A percentile compares a stretch with the other conserved stretches of the same genome.
These are phyloP conservation scores for Criorhina ranunculi DNA, from an alignment of 2,888 invertebrate species.

Conservation along the genomic window DNA sequence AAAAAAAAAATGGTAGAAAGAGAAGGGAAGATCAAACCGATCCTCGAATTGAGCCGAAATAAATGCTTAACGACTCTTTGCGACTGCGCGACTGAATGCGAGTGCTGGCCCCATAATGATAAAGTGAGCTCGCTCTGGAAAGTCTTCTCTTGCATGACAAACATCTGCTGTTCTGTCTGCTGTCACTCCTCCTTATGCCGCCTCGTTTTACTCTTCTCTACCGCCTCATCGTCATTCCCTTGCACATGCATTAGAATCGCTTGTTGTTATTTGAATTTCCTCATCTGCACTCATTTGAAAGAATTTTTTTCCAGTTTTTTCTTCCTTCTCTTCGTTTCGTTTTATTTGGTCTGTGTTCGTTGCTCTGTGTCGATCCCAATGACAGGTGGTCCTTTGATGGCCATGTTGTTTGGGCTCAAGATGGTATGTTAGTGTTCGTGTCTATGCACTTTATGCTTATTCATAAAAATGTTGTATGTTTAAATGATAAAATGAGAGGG, in stretches of 20 bases:
- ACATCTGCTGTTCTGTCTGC: slow-evolving; percentile 75
- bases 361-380: slow-evolving; percentile 70
- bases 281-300: slow-evolving; percentile 75
- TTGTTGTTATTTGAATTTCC: slow-evolving; percentile 71
- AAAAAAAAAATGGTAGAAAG: slow-evolving; percentile 14
- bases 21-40: slow-evolving; percentile 41
- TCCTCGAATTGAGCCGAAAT: slow-evolving; percentile 59
- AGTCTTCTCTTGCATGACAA: slow-evolving; percentile 76
- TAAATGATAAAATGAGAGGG: slow-evolving; percentile 61
- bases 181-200: slow-evolving; percentile 47
- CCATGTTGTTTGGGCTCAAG: slow-evolving; percentile 67
- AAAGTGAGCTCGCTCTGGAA: slow-evolving; percentile 44
- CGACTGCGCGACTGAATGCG: slow-evolving; percentile 50
- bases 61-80: slow-evolving; percentile 51
- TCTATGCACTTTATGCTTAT: slow-evolving; percentile 73
- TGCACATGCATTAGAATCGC: slow-evolving; percentile 68
- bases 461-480: slow-evolving; percentile 65
- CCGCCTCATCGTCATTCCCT: slow-evolving; percentile 5
- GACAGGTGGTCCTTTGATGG: slow-evolving; percentile 76
- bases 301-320: slow-evolving; percentile 36
- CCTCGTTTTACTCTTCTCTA: slow-evolving; percentile 18
- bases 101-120: slow-evolving; percentile 42
- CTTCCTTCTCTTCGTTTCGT: slow-evolving; percentile 26
- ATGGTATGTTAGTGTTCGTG: slow-evolving; percentile 66
- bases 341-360: slow-evolving; percentile 59